Percentiles rank a stretch among this genome's conserved stretches.
Evolutionary conservation across 2,113 vertebrate genomes (phyloP).

Genomic region (Thamnaconus septentrionalis): DNA sequence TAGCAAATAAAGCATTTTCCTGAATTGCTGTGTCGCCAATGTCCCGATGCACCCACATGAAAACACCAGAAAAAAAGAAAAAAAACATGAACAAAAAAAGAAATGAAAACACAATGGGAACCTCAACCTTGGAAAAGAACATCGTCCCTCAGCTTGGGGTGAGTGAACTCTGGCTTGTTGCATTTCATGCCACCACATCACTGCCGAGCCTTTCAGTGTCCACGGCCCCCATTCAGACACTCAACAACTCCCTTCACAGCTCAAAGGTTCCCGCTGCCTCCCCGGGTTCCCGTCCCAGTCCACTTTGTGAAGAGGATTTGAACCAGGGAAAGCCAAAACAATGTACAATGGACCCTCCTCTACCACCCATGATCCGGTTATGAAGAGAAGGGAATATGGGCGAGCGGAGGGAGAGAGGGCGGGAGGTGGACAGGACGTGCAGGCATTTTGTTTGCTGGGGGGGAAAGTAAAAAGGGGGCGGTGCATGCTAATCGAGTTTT

Average conservation of each 20-base stretch:
- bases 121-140: constrained; percentile 59
- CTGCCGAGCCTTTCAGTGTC: constrained; percentile 53
- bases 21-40: not conserved
- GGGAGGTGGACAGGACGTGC: constrained; percentile 37
- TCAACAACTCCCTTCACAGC: constrained; percentile 46
- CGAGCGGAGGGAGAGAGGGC: constrained; percentile 41
- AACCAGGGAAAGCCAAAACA: constrained; percentile 64
- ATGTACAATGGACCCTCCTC: constrained; percentile 53
- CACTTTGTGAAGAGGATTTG: constrained; percentile 64
- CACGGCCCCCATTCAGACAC: constrained; percentile 55
- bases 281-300: constrained; percentile 41
- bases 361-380: constrained; percentile 63
- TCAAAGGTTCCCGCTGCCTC: constrained; percentile 60
- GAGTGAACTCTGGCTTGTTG: constrained; percentile 67
- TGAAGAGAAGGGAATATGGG: constrained; percentile 59
- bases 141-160: constrained; percentile 51
- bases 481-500: constrained; percentile 72
- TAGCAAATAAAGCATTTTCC: constrained; percentile 10
- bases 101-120: constrained; percentile 36
- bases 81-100: constrained; percentile 35
- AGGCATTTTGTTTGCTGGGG: constrained; percentile 39
- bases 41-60: not conserved
- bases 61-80: constrained; percentile 19
- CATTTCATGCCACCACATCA: constrained; percentile 72
- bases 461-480: constrained; percentile 27